Evolutionary conservation across 2,113 vertebrate genomes (phyloP), one percentile per base, ranked within the genome.

Genomic region (Sinocyclocheilus grahami): DNA sequence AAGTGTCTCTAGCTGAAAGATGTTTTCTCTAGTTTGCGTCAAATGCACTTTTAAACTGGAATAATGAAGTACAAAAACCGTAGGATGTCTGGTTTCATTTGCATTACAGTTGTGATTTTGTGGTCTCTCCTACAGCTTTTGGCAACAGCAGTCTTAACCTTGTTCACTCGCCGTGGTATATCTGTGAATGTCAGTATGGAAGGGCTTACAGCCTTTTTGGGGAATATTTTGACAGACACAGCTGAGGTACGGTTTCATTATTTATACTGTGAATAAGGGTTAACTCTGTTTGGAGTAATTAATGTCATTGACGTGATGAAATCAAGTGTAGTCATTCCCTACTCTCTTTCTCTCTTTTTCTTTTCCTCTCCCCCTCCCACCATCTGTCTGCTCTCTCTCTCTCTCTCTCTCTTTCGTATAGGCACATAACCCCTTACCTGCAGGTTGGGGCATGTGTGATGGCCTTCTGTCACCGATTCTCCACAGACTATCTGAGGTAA

Each of bases 381-480:
- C 62, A 5, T 42, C 71, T 42, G 8, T n/a, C 88, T 14, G 67
- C n/a, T n/a, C n/a, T n/a, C n/a, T 55, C 75, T 27, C 30, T 83
- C 78, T 58, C 55, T 33, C 30, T 33, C 30, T 33, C 30, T 4
- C 11, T 77, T 62, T 86, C 46, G 58, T 75, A 93, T 91, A 89
- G 91, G 24, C 20, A 16, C 79, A 80, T 63, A 69, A 90, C 78
- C 81, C 91, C n/a, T 89, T 88, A 5, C 93, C 92, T 1, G n/a
- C 89, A 2, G 91, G 91, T 74, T 93, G 92, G 92, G 95, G 95
- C 33, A 86, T 92, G 30, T 94, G 88, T 58, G 95, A 96, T 22
- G 94, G 94, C 67, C 78, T 94, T 42, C 88, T 96, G 37, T 91
- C 87, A 88, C 88, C 95, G 86, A 87, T 95, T 16, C 89, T 91